Evolutionary conservation across 2,797 vertebrate species (phyloP).

Genomic region (Melanogrammus aeglefinus): DNA sequence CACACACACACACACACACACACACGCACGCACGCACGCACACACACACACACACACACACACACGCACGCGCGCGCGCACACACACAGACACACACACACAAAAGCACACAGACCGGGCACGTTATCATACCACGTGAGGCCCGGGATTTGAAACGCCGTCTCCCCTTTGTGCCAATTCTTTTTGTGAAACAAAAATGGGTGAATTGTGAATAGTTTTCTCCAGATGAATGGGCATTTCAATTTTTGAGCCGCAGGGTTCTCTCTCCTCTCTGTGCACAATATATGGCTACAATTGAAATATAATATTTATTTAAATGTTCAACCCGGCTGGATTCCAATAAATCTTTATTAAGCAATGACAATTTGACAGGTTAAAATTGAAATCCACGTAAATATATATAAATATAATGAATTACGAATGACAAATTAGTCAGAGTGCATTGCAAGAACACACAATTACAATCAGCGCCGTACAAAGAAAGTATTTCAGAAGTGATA

Average conservation of each 20-base stretch:
- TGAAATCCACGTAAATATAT: neutral
- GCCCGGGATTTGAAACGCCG: no score
- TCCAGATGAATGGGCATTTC: neutral
- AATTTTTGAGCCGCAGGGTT: neutral
- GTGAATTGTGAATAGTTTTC: neutral
- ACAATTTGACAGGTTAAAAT: neutral
- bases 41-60: neutral
- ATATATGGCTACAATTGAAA: neutral
- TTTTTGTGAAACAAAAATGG: neutral
- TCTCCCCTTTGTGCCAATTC: neutral
- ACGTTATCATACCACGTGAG: no score
- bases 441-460: neutral
- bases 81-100: neutral
- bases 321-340: neutral
- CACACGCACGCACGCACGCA: no score
- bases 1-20: no score
- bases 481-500: neutral
- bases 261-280: neutral
- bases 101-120: constrained; percentile 3
- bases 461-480: neutral
- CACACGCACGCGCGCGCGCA: no score
- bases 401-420: neutral
- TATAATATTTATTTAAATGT: neutral
- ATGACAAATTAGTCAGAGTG: neutral
- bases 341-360: neutral